Conservation (phyloP, 2,113 vertebrate genomes). For the Anthoscopus minutus region DNA sequence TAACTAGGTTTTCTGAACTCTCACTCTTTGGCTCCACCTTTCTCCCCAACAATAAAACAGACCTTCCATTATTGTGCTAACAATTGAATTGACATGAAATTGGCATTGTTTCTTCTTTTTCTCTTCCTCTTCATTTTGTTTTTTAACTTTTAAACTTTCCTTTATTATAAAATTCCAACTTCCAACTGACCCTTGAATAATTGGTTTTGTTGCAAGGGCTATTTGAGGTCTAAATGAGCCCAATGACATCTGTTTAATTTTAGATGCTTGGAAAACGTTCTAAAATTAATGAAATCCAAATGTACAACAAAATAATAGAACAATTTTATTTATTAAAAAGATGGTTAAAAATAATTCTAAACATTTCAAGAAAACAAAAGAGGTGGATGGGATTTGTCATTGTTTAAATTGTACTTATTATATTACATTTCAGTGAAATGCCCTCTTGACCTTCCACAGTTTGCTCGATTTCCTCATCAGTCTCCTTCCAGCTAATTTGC, state of each 20-base stretch:
- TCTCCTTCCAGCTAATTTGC: conserved; percentile 60
- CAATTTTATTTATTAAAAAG: conserved; percentile 68
- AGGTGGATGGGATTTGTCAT: conserved; percentile 55
- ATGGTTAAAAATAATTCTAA: conserved; percentile 64
- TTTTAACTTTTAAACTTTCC: conserved; percentile 53
- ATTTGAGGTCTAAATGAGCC: conserved; percentile 69
- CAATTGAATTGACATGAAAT: background rate
- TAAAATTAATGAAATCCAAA: conserved; percentile 74
- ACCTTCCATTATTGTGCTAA: background rate
- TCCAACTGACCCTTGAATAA: conserved; percentile 70
- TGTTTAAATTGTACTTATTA: conserved; percentile 65
- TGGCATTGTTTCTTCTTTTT: conserved; percentile 21
- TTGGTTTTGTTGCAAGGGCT: conserved; percentile 68
- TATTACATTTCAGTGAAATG: conserved; percentile 59
- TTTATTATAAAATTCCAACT: conserved; percentile 65
- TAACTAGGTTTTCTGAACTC: conserved; percentile 34
- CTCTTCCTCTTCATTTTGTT: conserved; percentile 31
- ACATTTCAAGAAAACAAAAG: conserved; percentile 61
- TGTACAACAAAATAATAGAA: conserved; percentile 65
- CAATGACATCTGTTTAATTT: conserved; percentile 77
- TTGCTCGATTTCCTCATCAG: conserved; percentile 56
- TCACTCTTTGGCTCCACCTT: background rate
- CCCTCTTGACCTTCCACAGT: conserved; percentile 51
- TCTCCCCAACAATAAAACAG: background rate
- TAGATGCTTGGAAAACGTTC: conserved; percentile 69